These are phyloP conservation scores for Lepilemur ruficaudatus DNA, from an alignment of 2,797 vertebrate genomes.

Conservation along the genomic window DNA sequence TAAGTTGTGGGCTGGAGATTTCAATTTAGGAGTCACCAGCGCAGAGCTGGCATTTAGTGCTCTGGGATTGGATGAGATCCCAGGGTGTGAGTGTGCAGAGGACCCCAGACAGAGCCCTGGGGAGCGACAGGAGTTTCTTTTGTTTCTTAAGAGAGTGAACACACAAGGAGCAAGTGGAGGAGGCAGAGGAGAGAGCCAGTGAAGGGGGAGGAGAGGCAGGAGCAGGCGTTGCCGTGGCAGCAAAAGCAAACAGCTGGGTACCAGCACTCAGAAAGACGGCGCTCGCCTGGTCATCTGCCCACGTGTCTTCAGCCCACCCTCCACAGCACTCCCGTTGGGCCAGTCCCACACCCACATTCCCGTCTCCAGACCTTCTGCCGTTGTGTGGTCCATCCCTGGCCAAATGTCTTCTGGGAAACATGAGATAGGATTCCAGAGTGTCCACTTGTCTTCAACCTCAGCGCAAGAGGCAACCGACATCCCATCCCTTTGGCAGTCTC, in stretches of 20 bases:
- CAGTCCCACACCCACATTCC: rapidly evolving
- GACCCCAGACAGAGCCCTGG: not conserved
- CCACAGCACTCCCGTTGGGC: rapidly evolving
- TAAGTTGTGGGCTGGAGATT: not conserved
- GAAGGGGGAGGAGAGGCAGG: not conserved
- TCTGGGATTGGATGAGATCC: not conserved
- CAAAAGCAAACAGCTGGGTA: too few relatives aligned
- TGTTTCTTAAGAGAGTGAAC: not conserved
- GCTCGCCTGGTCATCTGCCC: not conserved
- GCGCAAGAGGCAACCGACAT: rapidly evolving
- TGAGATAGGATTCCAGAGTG: not conserved
- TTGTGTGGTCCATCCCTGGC: too few relatives aligned
- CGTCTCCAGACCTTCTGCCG: not conserved
- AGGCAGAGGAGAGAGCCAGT: not conserved
- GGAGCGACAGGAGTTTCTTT: rapidly evolving
- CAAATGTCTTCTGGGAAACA: not conserved
- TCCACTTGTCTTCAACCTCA: not conserved
- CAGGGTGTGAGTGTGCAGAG: not conserved
- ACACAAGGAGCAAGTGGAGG: not conserved
- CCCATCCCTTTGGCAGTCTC: not conserved
- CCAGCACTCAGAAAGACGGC: too few relatives aligned
- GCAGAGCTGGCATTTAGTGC: not conserved
- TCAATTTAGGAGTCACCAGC: not conserved
- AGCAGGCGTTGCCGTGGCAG: rapidly evolving
- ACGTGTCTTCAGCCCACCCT: rapidly evolving